A percentile compares a stretch with the other conserved stretches of the same genome.
Evolutionary conservation across 92 coral and sea anemone species (phyloP).

Genomic region (Parazoanthus darwini): DNA sequence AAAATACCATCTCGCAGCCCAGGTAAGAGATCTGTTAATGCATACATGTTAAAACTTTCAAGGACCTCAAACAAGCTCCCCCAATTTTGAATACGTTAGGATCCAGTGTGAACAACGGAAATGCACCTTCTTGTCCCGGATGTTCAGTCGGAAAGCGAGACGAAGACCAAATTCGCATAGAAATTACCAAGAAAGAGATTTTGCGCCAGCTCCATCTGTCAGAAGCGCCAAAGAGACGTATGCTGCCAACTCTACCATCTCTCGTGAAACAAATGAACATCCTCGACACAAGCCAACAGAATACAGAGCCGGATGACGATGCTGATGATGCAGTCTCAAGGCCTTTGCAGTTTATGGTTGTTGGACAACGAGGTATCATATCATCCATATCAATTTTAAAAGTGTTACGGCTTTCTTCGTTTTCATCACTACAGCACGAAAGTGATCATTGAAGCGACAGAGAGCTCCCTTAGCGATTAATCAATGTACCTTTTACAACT

Average conservation of each 20-base stretch:
- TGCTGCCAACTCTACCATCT: neutral
- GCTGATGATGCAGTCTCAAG: neutral
- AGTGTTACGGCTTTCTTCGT: neutral
- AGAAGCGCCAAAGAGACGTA: constrained; percentile 27
- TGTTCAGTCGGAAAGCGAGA: constrained; percentile 34
- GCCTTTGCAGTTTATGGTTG: constrained; percentile 19
- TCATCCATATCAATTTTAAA: neutral
- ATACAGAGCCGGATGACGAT: constrained; percentile 15
- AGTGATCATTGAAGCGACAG: neutral
- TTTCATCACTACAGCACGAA: neutral
- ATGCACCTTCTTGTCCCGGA: constrained; percentile 39
- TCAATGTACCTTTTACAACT: neutral
- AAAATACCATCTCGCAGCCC: neutral
- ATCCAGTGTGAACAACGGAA: constrained; percentile 13
- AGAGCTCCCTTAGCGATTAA: neutral
- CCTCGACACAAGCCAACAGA: neutral
- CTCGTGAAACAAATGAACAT: neutral
- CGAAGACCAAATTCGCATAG: constrained; percentile 28
- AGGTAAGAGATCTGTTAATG: constrained; percentile 9
- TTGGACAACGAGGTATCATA: constrained; percentile 28
- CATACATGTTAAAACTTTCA: neutral
- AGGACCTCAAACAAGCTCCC: neutral
- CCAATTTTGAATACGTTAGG: neutral
- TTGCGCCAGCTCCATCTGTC: constrained; percentile 7
- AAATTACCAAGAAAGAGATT: constrained; percentile 11